phyloP scores from a whole-genome alignment of 2,888 invertebrate genomes.

The Sepiola atlantica region DNA sequence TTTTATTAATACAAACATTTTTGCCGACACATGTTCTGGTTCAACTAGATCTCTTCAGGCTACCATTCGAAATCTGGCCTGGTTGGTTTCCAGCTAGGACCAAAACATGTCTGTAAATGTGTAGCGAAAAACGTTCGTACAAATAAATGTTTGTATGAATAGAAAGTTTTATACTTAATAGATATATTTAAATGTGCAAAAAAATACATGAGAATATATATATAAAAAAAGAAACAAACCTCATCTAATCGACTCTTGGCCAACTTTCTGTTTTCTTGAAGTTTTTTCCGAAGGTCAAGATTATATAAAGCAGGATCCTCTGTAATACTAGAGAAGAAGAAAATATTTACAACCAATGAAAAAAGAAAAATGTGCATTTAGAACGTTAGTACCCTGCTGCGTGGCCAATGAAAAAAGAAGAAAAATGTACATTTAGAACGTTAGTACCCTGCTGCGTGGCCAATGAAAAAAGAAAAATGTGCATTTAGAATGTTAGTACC shows the following conservation, averaged over 20 bases:
- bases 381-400: too few species aligned
- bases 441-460: too few species aligned
- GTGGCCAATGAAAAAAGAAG: background rate
- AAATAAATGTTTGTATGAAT: too few species aligned
- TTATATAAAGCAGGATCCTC: conserved; percentile 80
- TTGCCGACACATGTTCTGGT: too few species aligned
- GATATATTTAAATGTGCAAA: background rate
- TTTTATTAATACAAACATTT: too few species aligned
- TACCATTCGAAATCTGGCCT: too few species aligned
- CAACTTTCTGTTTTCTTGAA: conserved; percentile 78
- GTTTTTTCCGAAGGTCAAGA: conserved; percentile 77
- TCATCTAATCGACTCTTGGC: conserved; percentile 64
- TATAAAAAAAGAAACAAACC: conserved; percentile 53
- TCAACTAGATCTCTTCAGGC: too few species aligned
- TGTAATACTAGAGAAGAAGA: conserved; percentile 71
- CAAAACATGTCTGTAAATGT: too few species aligned
- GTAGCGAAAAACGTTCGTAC: too few species aligned
- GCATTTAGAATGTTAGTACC: background rate
- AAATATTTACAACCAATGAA: background rate
- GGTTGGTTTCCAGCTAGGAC: too few species aligned
- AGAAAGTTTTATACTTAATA: too few species aligned
- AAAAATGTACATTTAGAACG: background rate
- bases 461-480: background rate
- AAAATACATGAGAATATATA: background rate
- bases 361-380: background rate